Percentiles rank a stretch among this genome's conserved stretches.
These are phyloP conservation scores for Leptopilina clavipes DNA, from an alignment of 1,140 invertebrate species.

Conservation along the genomic window DNA sequence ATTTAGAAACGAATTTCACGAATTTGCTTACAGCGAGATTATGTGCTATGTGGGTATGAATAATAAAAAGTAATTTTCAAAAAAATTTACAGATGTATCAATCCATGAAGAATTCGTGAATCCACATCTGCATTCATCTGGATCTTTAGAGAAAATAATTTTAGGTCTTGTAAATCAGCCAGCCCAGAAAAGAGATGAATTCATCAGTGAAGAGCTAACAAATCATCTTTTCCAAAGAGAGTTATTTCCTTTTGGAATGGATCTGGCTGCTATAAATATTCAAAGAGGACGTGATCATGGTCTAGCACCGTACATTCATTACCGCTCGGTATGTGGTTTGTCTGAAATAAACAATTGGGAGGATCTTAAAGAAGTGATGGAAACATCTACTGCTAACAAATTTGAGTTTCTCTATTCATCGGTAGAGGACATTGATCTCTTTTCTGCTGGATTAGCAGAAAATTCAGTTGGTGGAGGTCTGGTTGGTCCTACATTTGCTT, in stretches of 20 bases:
- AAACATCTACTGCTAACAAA: constrained; percentile 78
- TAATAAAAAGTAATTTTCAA: constrained; percentile 46
- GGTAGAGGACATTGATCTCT: constrained; percentile 93
- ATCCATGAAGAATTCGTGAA: constrained; percentile 85
- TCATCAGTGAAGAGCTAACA: constrained; percentile 87
- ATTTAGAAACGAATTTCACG: too few species aligned
- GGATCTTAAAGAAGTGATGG: constrained; percentile 84
- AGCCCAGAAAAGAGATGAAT: constrained; percentile 87
- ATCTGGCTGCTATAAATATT: constrained; percentile 92
- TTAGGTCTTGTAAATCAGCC: constrained; percentile 86
- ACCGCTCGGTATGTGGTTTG: constrained; percentile 87
- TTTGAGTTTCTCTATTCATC: constrained; percentile 81
- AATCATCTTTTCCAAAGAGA: constrained; percentile 90
- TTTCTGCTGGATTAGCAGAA: constrained; percentile 91
- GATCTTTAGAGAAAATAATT: constrained; percentile 86
- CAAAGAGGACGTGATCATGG: constrained; percentile 94
- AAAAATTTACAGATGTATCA: constrained; percentile 79
- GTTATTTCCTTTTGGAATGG: constrained; percentile 85
- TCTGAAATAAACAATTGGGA: constrained; percentile 82
- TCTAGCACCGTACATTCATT: constrained; percentile 86
- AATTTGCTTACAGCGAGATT: too few species aligned
- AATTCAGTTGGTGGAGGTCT: constrained; percentile 86
- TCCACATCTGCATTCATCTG: constrained; percentile 78
- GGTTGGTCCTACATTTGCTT: constrained; percentile 96
- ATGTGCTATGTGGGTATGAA: too few species aligned